phyloP scores from a whole-genome alignment of 2,113 vertebrate species.

The Lampris megalopsis region DNA sequence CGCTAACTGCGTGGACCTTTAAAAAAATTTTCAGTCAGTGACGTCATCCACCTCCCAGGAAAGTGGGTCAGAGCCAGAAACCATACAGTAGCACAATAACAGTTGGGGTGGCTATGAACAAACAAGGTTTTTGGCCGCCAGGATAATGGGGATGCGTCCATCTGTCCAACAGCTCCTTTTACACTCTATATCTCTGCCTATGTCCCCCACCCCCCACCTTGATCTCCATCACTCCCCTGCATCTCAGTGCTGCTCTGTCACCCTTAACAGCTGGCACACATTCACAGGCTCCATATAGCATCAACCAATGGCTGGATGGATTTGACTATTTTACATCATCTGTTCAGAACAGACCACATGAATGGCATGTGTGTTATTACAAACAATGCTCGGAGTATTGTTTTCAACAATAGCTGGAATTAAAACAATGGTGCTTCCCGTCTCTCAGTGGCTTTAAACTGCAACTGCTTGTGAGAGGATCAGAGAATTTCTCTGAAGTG shows the following conservation, averaged over 20 bases:
- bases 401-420: neutral
- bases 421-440: no score
- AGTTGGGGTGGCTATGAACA: slow-evolving; percentile 53
- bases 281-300: slow-evolving; percentile 55
- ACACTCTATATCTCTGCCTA: slow-evolving; percentile 2
- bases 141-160: slow-evolving; percentile 30
- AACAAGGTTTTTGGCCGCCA: slow-evolving; percentile 38
- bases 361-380: neutral
- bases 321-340: neutral
- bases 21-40: slow-evolving; percentile 24
- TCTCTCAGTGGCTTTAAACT: no score
- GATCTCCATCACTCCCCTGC: slow-evolving; percentile 8
- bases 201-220: no score
- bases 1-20: no score
- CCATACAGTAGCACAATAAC: slow-evolving; percentile 25
- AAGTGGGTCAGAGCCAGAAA: slow-evolving; percentile 76
- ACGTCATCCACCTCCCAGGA: slow-evolving; percentile 50
- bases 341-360: neutral
- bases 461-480: no score
- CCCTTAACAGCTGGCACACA: slow-evolving; percentile 48
- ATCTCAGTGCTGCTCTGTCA: neutral
- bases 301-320: slow-evolving; percentile 45
- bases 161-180: slow-evolving; percentile 19
- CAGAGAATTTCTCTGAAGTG: no score
- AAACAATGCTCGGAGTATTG: neutral